Evolutionary conservation across 2,113 vertebrate species (phyloP).

Genomic region (rat (Rattus norvegicus)): GRCr8 NC_086022.1:85427501-85428000

Average conservation of each 20-base stretch:
- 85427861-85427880: neutral
- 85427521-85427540: constrained; percentile 6
- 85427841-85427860: neutral
- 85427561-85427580: constrained; percentile 25
- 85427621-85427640: neutral
- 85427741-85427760: neutral
- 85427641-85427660: neutral
- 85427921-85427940: neutral
- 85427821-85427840: neutral
- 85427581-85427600: neutral
- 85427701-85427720: neutral
- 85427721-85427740: neutral
- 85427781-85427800: neutral
- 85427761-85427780: neutral
- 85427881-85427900: neutral
- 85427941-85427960: neutral
- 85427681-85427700: neutral
- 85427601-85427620: neutral
- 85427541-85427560: neutral
- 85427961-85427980: neutral
- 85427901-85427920: neutral
- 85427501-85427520: neutral
- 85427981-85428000: neutral
- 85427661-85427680: no score
- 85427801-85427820: neutral